A percentile compares a stretch with the other conserved stretches of the same genome.
These are phyloP conservation scores for Zele albiditarsus DNA, from an alignment of 2,888 invertebrate species.

Conservation along the genomic window DNA sequence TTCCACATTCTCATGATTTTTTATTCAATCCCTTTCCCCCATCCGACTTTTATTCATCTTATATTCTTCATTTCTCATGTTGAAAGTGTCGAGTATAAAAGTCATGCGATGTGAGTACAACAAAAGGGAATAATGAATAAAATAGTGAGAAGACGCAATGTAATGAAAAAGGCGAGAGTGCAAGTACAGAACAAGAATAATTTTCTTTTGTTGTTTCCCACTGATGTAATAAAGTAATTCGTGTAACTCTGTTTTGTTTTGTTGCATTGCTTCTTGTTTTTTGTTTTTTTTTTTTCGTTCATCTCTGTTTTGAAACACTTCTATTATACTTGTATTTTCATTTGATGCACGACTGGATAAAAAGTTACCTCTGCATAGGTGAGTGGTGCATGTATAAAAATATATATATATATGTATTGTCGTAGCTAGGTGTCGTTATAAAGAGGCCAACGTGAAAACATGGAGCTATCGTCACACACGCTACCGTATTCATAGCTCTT, in stretches of 20 bases:
- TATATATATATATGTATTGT: not conserved
- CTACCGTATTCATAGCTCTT: conserved; percentile 29
- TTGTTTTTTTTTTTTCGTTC: no score
- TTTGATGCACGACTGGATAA: no score
- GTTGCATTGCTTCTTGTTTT: no score
- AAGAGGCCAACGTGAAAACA: conserved; percentile 22
- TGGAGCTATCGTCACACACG: conserved; percentile 13
- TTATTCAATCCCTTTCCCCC: conserved; percentile 14
- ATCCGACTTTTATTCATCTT: not conserved
- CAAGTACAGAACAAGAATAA: not conserved
- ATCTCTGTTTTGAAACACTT: no score
- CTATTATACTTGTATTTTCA: no score
- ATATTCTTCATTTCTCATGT: not conserved
- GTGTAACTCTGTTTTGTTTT: no score
- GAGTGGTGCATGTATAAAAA: conserved; percentile 7
- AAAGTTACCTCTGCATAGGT: not conserved
- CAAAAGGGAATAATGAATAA: no score
- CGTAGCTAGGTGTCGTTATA: conserved; percentile 31
- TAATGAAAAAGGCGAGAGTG: no score
- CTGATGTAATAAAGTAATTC: no score
- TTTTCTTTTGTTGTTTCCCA: no score
- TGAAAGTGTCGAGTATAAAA: not conserved
- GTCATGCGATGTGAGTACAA: not conserved
- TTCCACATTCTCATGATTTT: conserved; percentile 19
- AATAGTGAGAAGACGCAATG: no score